Evolutionary conservation across 2,113 vertebrate species (phyloP), one percentile per base, ranked within the genome.

Genomic region (Caranx ignobilis): DNA sequence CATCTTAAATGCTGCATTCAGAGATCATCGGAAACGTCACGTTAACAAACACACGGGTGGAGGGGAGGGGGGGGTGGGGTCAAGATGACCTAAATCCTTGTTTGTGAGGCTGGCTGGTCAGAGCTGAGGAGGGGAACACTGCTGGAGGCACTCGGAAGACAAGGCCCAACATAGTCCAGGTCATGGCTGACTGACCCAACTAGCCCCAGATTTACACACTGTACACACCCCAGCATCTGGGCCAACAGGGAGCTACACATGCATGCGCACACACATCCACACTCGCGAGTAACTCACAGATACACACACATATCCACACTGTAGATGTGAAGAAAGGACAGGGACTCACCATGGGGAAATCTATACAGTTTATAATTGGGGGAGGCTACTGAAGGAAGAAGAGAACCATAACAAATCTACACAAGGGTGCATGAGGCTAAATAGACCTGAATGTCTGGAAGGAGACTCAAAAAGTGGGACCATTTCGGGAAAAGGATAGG

Each of bases 161-260:
- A 91, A 75, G 87, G 63, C 81, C 88, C 83, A 71, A 92, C 91
- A 89, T 66, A 87, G 93, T 77, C 83, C 77, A 86, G 90, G 93
- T 93, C 93, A 94, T 84, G 93, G 86, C 90, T 89, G 93, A 94
- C 81, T 73, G 79, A 92, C 87, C 90, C 68, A 63, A 84, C 88
- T 64, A 91, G 92, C 87, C 91, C 87, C 88, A 91, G 84, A 94
- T 94, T 94, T 94, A 92, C 89, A 92, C 93, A 92, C 85, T 88
- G 84, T 86, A 91, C 90, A 93, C 88, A 91, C 81, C 81, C 87
- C 80, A 82, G 91, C 92, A 93, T 87, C 88, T 90, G 88, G 77
- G 71, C 88, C 87, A 89, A 88, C 81, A 75, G 90, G 84, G 82
- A 88, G 81, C 71, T 74, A 52, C 54, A 77, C 81, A 68, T 32